Conservation (phyloP, 1,140 invertebrate species). For the Portunus trituberculatus region DNA sequence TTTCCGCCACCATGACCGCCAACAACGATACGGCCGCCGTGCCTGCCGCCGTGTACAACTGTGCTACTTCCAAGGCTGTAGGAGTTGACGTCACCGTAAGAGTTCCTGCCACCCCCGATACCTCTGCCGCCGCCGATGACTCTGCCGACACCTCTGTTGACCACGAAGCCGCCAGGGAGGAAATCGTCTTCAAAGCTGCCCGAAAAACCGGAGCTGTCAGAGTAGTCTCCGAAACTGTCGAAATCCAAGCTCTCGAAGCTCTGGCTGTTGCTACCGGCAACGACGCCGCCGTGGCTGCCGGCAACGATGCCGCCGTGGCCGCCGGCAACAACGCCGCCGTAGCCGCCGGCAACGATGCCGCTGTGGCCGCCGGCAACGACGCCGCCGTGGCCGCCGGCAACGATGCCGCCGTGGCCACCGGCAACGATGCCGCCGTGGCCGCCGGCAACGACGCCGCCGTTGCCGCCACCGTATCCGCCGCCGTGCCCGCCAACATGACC, state of each 20-base stretch:
- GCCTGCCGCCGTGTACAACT: not conserved
- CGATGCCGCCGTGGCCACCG: too few relatives aligned
- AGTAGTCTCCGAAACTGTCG: not conserved
- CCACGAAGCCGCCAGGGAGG: not conserved
- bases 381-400: not conserved
- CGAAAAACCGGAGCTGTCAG: too few relatives aligned
- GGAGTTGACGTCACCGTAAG: not conserved
- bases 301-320: not conserved
- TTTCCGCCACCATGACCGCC: not conserved
- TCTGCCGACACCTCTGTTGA: not conserved
- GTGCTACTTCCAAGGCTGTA: not conserved
- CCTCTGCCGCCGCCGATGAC: not conserved
- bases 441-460: too few relatives aligned
- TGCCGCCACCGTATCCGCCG: too few relatives aligned
- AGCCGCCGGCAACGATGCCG: not conserved
- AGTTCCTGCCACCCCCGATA: not conserved
- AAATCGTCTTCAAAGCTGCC: too few relatives aligned
- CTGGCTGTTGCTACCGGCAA: not conserved
- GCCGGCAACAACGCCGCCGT: not conserved
- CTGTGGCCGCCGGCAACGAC: too few relatives aligned
- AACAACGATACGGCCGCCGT: not conserved
- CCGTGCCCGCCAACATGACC: not conserved
- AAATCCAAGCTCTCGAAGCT: not conserved
- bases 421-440: not conserved
- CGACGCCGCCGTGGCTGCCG: conserved; percentile 1